Conservation (phyloP, 2,113 vertebrate genomes). For the Pandion haliaetus region DNA sequence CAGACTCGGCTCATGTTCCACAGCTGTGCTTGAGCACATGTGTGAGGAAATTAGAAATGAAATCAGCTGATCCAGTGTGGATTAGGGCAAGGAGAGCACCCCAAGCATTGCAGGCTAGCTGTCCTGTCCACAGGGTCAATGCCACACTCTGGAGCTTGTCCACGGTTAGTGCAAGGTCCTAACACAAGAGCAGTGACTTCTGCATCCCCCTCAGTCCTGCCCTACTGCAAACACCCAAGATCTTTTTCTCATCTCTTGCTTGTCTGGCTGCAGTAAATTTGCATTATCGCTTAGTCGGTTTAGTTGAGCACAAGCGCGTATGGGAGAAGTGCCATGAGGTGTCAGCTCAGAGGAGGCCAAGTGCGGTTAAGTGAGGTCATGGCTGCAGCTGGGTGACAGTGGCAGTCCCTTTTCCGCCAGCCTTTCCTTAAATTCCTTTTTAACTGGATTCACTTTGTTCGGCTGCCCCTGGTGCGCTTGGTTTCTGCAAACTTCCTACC, state of each 20-base stretch:
- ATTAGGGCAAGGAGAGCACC: not conserved
- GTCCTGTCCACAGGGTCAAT: not conserved
- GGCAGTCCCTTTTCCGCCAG: not conserved
- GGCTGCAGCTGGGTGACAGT: not conserved
- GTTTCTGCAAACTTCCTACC: not conserved
- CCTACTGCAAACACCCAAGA: accelerated
- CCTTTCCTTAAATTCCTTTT: not conserved
- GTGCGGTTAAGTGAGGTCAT: not conserved
- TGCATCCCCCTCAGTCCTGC: not conserved
- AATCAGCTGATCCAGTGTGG: slow-evolving; percentile 65
- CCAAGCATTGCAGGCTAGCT: not conserved
- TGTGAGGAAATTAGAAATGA: slow-evolving; percentile 70
- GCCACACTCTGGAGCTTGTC: not conserved
- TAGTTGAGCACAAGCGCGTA: not conserved
- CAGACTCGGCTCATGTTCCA: slow-evolving; percentile 65
- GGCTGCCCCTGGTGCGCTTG: accelerated
- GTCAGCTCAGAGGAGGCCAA: not conserved
- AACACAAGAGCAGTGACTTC: not conserved
- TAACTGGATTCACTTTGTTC: not conserved
- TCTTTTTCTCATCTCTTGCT: not conserved
- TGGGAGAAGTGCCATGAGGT: not conserved
- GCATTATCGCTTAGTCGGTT: not conserved
- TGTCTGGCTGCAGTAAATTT: not conserved
- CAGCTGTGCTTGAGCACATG: slow-evolving; percentile 69
- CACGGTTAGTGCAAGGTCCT: accelerated